Conservation (phyloP, 1,140 invertebrate genomes). For the Drosophila pallidifrons region DNA sequence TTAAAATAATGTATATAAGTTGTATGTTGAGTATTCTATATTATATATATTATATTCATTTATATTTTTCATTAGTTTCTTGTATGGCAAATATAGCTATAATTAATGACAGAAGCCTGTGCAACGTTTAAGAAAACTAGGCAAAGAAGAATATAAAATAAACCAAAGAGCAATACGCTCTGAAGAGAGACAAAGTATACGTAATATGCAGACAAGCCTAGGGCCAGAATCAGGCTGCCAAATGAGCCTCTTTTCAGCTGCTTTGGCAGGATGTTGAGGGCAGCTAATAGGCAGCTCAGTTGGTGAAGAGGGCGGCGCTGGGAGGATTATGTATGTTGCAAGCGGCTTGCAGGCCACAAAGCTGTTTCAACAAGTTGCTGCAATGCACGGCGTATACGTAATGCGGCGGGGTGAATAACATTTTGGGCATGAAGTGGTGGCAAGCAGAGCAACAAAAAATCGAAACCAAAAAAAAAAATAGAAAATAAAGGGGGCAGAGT, state of each 20-base stretch:
- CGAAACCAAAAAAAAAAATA: neutral
- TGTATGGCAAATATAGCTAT: too few species aligned
- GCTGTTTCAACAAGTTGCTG: constrained; percentile 71
- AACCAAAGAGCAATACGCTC: neutral
- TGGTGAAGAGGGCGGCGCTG: neutral
- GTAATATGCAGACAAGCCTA: neutral
- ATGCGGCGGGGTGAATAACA: constrained; percentile 77
- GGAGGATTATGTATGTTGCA: constrained; percentile 6
- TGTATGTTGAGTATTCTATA: too few species aligned
- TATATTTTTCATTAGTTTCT: too few species aligned
- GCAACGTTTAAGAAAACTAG: neutral
- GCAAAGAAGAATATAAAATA: neutral
- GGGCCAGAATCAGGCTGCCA: neutral
- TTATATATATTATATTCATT: too few species aligned
- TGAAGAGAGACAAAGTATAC: neutral
- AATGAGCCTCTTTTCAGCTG: constrained; percentile 3
- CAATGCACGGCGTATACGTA: constrained; percentile 70
- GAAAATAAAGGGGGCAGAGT: neutral
- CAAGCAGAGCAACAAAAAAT: constrained; percentile 13
- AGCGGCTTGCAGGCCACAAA: constrained; percentile 48
- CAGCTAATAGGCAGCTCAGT: constrained; percentile 21
- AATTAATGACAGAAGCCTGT: too few species aligned
- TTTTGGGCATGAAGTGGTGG: constrained; percentile 42
- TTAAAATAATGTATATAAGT: too few species aligned
- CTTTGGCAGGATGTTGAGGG: constrained; percentile 13